Conservation (phyloP, 2,888 invertebrate species). For the Apamea epomidion region DNA sequence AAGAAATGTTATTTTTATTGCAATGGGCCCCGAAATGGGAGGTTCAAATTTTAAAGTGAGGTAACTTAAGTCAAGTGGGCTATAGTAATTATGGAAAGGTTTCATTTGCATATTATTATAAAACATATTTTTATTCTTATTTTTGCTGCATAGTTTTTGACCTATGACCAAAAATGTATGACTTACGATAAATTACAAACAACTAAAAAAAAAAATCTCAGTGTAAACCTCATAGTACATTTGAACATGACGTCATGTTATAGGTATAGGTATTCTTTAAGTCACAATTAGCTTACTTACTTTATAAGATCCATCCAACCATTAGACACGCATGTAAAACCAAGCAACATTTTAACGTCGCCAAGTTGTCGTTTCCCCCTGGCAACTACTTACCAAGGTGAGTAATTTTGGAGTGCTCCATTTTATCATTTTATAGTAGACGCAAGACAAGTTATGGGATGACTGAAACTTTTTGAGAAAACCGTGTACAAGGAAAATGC, state of each 20-base stretch:
- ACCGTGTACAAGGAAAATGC: too few relatives aligned
- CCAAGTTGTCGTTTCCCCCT: conserved; percentile 6
- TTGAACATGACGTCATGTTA: not conserved
- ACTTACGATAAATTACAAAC: too few relatives aligned
- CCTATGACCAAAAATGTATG: too few relatives aligned
- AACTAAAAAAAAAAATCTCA: not conserved
- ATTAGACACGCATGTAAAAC: not conserved
- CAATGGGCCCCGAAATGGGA: too few relatives aligned
- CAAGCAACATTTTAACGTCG: conserved; percentile 1
- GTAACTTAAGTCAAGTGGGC: too few relatives aligned
- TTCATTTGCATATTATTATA: too few relatives aligned
- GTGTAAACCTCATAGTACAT: not conserved
- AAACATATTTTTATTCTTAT: too few relatives aligned
- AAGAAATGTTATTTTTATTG: too few relatives aligned
- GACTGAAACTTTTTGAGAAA: too few relatives aligned
- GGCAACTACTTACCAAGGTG: not conserved
- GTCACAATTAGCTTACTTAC: not conserved
- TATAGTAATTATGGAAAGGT: too few relatives aligned
- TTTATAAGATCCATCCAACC: conserved; percentile 2
- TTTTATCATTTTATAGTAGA: conserved; percentile 10
- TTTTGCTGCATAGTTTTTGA: too few relatives aligned
- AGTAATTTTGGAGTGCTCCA: conserved; percentile 20
- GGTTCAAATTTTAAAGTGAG: too few relatives aligned
- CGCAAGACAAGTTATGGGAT: not conserved
- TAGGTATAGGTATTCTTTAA: not conserved